Evolutionary conservation across 2,797 vertebrate species (phyloP).

Genomic region (Cynopterus sphinx): DNA sequence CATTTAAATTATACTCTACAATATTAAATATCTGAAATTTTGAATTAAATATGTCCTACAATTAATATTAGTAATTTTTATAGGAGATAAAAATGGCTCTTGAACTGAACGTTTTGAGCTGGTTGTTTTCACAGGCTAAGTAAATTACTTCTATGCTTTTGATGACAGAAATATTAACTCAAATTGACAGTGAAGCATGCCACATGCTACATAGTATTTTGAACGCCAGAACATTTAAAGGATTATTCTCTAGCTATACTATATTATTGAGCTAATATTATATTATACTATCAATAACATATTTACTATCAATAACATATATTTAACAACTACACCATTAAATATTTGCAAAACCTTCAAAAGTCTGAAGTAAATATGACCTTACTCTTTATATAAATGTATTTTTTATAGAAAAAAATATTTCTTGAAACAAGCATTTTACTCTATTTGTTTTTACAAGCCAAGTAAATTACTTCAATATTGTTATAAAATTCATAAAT

Average conservation of each 20-base stretch:
- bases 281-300: too few relatives aligned
- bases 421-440: slow-evolving; percentile 7
- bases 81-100: neutral
- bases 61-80: neutral
- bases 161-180: neutral
- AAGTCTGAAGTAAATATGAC: too few relatives aligned
- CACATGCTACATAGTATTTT: neutral
- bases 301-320: too few relatives aligned
- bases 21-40: slow-evolving; percentile 18
- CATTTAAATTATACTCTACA: neutral
- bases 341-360: too few relatives aligned
- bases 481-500: neutral
- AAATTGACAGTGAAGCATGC: neutral
- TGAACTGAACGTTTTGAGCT: neutral
- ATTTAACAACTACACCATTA: neutral
- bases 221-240: too few relatives aligned
- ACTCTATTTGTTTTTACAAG: neutral
- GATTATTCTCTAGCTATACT: too few relatives aligned
- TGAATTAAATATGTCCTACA: neutral
- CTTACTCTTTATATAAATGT: too few relatives aligned
- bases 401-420: too few relatives aligned
- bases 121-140: slow-evolving; percentile 14
- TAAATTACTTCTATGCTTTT: slow-evolving; percentile 13
- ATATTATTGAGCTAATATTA: too few relatives aligned
- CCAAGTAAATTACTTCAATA: slow-evolving; percentile 11